Evolutionary conservation across 2,113 vertebrate species (phyloP), one percentile per base, ranked within the genome.

Genomic region (Brienomyrus brachyistius): DNA sequence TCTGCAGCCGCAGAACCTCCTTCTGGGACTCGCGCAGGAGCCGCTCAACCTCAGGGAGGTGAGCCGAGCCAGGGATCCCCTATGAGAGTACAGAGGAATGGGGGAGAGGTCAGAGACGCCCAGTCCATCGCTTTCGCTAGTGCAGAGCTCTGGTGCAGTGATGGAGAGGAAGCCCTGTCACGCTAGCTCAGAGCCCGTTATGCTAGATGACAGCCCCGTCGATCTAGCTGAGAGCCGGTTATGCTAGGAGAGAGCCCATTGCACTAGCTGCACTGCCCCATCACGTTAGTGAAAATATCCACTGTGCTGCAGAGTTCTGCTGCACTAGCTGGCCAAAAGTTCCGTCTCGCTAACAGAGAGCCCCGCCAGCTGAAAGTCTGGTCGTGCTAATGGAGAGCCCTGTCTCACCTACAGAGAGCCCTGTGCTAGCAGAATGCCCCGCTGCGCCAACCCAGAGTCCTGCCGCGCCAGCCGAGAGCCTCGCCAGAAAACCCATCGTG

Each of bases 1-100:
- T 95, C 95, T 99, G 98, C 87, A 99, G 95, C 83, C 98, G 95
- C 89, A 99, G 87, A 87, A 99, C 98, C 94, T 99, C 98, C 86
- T 94, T 96, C 94, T 99, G 98, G 88, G 98, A 99, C 91, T 98
- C 98, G 59, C 95, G 95, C 88, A 99, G 93, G 90, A 99, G 95
- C 82, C 96, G 97, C 91, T 98, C 97, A 4, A 98, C 97, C 91
- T 98, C 97, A 10, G 91, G 90, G 92, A 95, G 6, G 1, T 93
- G 95, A 59, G 95, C 94, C 88, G 95, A 95, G 92, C 74, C 88
- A 84, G 93, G 91, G 92, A 93, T 92, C 59, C 89, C 94, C 95
- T 96, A 31, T 48, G 45, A 13, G 19, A 84, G 51, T 9, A 17
- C 7, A 45, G 54, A 84, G 52, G 43, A 89, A 8, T 31, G 17